phyloP scores from a whole-genome alignment of 2,113 vertebrate genomes.

The Chaetops frenatus region DNA sequence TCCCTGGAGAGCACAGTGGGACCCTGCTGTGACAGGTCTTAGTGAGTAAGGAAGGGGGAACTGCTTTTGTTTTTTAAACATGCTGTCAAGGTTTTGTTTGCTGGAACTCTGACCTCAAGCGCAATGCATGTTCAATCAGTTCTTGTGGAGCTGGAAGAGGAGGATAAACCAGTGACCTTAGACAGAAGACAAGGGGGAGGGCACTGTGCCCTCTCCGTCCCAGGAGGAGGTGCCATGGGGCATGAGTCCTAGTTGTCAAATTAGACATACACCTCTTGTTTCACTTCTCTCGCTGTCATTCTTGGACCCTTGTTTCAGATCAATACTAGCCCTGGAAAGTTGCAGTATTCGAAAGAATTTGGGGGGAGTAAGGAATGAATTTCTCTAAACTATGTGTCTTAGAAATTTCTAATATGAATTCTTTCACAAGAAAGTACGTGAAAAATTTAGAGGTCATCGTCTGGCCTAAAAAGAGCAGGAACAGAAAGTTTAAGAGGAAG shows the following conservation, averaged over 20 bases:
- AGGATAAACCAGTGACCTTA: conserved; percentile 70
- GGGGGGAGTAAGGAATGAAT: conserved; percentile 16
- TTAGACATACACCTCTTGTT: conserved; percentile 64
- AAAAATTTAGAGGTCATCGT: background rate
- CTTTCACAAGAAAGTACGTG: background rate
- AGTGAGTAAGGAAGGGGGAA: conserved; percentile 68
- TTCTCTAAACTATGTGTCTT: conserved; percentile 2
- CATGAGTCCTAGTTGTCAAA: conserved; percentile 65
- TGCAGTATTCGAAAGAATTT: conserved; percentile 32
- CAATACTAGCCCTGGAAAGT: conserved; percentile 52
- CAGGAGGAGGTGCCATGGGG: conserved; percentile 67
- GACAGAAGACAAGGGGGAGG: conserved; percentile 55
- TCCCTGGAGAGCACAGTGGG: conserved; percentile 96
- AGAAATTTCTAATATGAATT: conserved; percentile 37
- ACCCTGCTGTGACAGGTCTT: conserved; percentile 93
- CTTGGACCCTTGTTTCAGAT: conserved; percentile 55
- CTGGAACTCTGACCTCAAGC: conserved; percentile 69
- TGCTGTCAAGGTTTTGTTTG: conserved; percentile 71
- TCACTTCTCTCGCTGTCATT: conserved; percentile 60
- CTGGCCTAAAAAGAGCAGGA: conserved; percentile 15
- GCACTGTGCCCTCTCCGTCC: conserved; percentile 19
- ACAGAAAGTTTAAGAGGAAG: conserved; percentile 22
- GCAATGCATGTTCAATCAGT: conserved; percentile 69
- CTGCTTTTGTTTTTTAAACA: conserved; percentile 64
- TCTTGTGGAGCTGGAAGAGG: conserved; percentile 66